phyloP scores from a whole-genome alignment of 2,888 invertebrate genomes.

The Trachelus stipa region DNA sequence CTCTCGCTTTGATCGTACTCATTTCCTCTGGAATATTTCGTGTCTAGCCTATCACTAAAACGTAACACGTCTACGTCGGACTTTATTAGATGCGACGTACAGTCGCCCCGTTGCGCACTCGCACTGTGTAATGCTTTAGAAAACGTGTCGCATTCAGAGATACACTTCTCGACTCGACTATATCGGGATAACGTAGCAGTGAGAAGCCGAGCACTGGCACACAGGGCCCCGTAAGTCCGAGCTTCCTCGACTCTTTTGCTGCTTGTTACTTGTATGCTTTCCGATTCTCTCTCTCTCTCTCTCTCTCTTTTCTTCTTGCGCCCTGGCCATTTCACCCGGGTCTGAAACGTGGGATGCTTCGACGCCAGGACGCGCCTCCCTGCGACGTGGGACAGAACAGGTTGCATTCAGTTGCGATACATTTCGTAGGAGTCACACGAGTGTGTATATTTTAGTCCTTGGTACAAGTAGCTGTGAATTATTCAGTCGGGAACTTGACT shows the following conservation, averaged over 20 bases:
- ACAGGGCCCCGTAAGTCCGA: background rate
- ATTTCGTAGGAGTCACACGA: background rate
- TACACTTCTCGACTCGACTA: background rate
- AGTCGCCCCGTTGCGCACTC: too few species aligned
- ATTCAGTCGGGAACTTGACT: too few species aligned
- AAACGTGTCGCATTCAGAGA: background rate
- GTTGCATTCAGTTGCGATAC: background rate
- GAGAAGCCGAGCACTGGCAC: background rate
- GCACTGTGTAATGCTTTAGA: too few species aligned
- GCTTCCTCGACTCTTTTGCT: background rate
- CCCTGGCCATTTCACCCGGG: background rate
- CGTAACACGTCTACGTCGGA: too few species aligned
- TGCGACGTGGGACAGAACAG: background rate
- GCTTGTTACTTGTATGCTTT: background rate
- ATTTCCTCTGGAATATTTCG: too few species aligned
- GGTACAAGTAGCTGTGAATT: too few species aligned
- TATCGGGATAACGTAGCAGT: constrained; percentile 1
- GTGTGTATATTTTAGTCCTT: background rate
- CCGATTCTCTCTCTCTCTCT: background rate
- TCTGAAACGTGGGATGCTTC: background rate
- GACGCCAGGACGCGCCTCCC: too few species aligned
- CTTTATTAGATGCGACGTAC: too few species aligned
- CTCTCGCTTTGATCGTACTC: too few species aligned
- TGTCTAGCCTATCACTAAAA: too few species aligned
- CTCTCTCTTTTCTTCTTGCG: background rate